Evolutionary conservation across 2,113 vertebrate genomes (phyloP).

Genomic region (Globicephala melas): DNA sequence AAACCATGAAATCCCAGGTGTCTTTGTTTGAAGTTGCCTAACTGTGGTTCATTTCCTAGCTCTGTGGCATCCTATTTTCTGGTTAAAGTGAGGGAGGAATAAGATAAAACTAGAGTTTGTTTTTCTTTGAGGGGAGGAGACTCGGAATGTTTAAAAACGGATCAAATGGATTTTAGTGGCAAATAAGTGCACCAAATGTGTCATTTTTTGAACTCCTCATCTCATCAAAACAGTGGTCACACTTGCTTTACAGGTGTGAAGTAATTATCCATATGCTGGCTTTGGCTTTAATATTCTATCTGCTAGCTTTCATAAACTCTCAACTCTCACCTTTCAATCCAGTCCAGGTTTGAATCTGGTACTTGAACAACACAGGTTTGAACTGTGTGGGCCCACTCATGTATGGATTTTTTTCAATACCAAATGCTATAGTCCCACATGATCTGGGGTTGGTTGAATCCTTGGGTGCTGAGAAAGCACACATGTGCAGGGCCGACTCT

Average conservation of each 20-base stretch:
- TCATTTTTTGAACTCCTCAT: background rate
- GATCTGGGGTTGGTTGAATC: background rate
- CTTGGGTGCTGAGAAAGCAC: background rate
- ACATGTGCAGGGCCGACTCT: background rate
- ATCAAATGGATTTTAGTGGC: slow-evolving; percentile 3
- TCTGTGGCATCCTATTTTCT: background rate
- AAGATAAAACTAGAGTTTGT: background rate
- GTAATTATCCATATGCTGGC: background rate
- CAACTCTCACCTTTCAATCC: background rate
- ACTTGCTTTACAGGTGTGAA: background rate
- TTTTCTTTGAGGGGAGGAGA: background rate
- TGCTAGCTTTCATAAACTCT: background rate
- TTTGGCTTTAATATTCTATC: background rate
- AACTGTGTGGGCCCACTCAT: background rate
- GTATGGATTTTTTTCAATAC: background rate
- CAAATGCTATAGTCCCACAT: background rate
- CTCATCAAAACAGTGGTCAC: background rate
- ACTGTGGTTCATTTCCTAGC: background rate
- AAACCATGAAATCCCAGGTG: background rate
- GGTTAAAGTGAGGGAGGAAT: background rate
- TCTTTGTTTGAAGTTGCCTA: background rate
- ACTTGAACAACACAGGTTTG: background rate
- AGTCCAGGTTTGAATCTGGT: background rate
- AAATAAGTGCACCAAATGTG: background rate
- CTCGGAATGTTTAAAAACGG: background rate